These are phyloP conservation scores for Puffinus mauretanicus DNA, from an alignment of 2,113 vertebrate genomes.

Conservation along the genomic window DNA sequence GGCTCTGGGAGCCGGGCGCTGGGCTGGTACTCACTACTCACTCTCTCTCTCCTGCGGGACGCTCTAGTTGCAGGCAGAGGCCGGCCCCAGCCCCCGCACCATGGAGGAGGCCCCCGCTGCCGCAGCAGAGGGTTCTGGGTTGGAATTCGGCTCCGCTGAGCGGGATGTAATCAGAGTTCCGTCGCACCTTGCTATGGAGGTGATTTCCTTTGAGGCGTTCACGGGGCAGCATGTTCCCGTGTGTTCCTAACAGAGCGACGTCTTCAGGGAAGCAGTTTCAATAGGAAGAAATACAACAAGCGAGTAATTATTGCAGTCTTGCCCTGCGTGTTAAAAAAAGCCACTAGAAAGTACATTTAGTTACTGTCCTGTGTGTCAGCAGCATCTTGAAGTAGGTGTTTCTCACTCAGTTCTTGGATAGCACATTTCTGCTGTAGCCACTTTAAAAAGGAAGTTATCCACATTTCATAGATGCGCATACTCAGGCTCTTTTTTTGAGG, in stretches of 20 bases:
- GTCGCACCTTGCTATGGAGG: not conserved
- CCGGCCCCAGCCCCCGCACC: not conserved
- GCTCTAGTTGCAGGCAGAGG: not conserved
- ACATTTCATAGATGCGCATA: accelerated
- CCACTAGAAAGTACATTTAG: not conserved
- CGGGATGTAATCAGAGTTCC: not conserved
- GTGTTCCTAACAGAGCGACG: accelerated
- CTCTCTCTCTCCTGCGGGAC: not conserved
- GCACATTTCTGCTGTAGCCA: not conserved
- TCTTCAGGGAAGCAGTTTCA: not conserved
- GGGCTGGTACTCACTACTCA: not conserved
- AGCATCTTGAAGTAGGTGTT: not conserved
- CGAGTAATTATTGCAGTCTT: accelerated
- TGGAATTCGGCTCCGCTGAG: not conserved
- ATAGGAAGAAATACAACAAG: not conserved
- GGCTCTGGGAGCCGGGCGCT: not conserved
- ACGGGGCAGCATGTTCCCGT: not conserved
- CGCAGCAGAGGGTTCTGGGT: not conserved
- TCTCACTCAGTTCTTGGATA: not conserved
- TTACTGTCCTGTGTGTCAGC: not conserved
- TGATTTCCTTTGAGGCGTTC: not conserved
- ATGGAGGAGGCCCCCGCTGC: not conserved
- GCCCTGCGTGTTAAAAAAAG: not conserved
- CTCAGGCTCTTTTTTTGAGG: too few species aligned
- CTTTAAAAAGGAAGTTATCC: not conserved